These are phyloP conservation scores for Tetanocera ferruginea DNA, from an alignment of 2,888 invertebrate species.

Conservation along the genomic window DNA sequence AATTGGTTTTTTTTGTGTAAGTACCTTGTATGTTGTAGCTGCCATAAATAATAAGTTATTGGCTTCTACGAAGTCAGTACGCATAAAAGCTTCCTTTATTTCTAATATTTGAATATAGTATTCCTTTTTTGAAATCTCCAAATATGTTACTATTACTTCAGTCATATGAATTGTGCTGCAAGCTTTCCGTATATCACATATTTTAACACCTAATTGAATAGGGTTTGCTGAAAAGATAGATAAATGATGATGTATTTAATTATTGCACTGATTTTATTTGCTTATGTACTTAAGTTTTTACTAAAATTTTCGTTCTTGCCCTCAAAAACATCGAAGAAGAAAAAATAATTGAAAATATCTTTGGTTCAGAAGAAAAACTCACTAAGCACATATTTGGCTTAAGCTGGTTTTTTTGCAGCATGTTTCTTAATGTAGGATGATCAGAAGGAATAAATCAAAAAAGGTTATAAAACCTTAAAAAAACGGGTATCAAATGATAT, in stretches of 20 bases:
- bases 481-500: no score
- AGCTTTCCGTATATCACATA: constrained; percentile 48
- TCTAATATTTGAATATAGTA: neutral
- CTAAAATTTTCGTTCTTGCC: no score
- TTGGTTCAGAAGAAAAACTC: no score
- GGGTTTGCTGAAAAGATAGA: neutral
- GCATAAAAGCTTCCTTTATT: constrained; percentile 9
- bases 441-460: no score
- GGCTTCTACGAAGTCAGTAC: constrained; percentile 23
- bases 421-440: no score
- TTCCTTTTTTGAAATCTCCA: neutral
- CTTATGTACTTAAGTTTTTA: no score
- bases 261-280: no score
- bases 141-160: neutral
- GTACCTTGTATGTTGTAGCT: constrained; percentile 23
- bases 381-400: no score
- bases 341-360: no score
- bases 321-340: no score
- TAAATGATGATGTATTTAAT: neutral
- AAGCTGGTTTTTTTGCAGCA: no score
- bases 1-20: neutral
- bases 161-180: constrained; percentile 36
- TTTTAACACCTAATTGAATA: constrained; percentile 37
- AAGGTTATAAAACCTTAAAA: no score
- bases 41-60: constrained; percentile 23